Evolutionary conservation across 2,888 invertebrate genomes (phyloP).

Genomic region (Drosophila conformis): DNA sequence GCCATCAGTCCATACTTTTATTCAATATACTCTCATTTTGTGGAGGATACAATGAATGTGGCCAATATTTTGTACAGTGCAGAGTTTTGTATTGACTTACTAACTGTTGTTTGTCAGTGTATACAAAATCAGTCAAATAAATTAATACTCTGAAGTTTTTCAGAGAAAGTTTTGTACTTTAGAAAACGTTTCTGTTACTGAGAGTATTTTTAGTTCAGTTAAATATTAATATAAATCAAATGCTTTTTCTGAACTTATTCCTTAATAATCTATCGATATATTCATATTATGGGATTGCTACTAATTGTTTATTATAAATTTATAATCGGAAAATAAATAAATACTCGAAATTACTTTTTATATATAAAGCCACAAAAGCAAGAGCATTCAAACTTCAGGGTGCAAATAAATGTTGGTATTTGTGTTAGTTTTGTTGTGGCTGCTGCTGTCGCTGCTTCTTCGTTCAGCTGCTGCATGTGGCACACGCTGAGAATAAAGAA

Average conservation of each 20-base stretch:
- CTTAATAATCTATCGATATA: neutral
- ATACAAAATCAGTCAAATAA: neutral
- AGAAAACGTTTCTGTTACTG: neutral
- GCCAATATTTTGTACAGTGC: neutral
- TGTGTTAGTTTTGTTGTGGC: conserved; percentile 27
- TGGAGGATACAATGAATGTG: neutral
- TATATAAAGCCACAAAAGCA: neutral
- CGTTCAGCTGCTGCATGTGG: conserved; percentile 40
- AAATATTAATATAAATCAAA: neutral
- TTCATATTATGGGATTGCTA: neutral
- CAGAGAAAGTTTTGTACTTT: neutral
- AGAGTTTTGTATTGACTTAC: neutral
- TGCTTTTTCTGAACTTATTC: neutral
- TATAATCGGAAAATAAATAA: neutral
- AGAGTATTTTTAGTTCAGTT: neutral
- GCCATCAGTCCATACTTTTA: conserved; percentile 32
- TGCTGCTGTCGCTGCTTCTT: conserved; percentile 18
- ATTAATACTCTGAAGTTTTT: neutral
- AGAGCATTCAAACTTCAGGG: conserved; percentile 26
- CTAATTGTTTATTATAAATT: neutral
- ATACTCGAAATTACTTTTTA: neutral
- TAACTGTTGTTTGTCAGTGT: neutral
- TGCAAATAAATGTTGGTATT: neutral
- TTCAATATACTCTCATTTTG: conserved; percentile 22
- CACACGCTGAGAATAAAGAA: conserved; percentile 40